Evolutionary conservation across 2,113 vertebrate species (phyloP).

Genomic region (Nothobranchius kuhntae): DNA sequence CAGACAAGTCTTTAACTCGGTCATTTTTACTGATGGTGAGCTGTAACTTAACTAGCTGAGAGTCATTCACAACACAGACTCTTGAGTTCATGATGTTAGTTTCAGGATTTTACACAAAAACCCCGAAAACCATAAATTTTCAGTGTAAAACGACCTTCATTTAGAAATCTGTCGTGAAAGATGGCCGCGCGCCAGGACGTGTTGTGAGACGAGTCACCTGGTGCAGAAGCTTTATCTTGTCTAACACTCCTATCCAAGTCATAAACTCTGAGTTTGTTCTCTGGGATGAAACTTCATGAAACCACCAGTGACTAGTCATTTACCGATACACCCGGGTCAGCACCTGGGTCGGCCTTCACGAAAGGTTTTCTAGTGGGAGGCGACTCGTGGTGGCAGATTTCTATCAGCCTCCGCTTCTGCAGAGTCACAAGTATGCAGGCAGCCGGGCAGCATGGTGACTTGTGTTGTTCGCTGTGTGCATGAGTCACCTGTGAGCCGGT

Average conservation of each 20-base stretch:
- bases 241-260: background rate
- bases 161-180: no score
- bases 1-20: no score
- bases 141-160: no score
- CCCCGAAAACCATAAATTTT: no score
- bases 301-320: background rate
- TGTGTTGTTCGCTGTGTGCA: constrained; percentile 56
- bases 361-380: constrained; percentile 9
- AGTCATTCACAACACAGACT: no score
- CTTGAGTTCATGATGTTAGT: no score
- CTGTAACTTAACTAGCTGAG: no score
- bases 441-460: constrained; percentile 35
- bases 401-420: constrained; percentile 12
- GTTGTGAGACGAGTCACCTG: background rate
- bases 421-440: constrained; percentile 15
- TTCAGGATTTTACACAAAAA: no score
- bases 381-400: constrained; percentile 13
- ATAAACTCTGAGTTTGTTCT: background rate
- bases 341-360: background rate
- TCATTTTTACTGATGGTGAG: no score
- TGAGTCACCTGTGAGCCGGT: constrained; percentile 55
- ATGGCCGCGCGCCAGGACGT: no score
- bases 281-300: background rate
- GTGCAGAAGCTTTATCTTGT: background rate
- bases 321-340: background rate